These are phyloP conservation scores for fruit fly (Drosophila melanogaster) DNA, from an alignment of 1,140 invertebrate species.

Conservation along the genomic window DNA sequence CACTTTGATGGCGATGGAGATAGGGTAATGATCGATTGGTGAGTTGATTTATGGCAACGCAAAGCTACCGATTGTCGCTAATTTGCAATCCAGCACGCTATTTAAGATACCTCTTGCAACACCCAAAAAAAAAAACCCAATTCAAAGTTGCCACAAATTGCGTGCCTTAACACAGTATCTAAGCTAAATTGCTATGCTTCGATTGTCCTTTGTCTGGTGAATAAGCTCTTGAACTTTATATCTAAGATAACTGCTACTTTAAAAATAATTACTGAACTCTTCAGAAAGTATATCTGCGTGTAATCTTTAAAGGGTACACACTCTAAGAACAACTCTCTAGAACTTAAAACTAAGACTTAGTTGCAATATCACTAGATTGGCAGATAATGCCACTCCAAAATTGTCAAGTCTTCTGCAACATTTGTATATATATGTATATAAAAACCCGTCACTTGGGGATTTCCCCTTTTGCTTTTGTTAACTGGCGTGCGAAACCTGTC, in stretches of 20 bases:
- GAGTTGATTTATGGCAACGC: constrained; percentile 45
- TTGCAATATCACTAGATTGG: too few species aligned
- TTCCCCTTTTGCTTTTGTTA: constrained; percentile 5
- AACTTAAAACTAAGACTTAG: too few species aligned
- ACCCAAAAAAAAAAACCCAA: not conserved
- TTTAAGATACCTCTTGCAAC: not conserved
- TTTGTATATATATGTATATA: not conserved
- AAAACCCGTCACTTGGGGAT: not conserved
- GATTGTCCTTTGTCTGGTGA: not conserved
- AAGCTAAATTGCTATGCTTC: constrained; percentile 11
- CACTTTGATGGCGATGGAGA: not conserved
- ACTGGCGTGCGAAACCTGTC: constrained; percentile 37
- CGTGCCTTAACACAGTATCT: constrained; percentile 8
- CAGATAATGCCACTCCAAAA: too few species aligned
- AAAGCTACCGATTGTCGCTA: constrained; percentile 8
- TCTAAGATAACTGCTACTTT: too few species aligned
- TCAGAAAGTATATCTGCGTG: too few species aligned
- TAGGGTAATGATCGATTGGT: constrained; percentile 47
- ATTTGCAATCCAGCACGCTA: constrained; percentile 52
- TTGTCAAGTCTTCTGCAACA: not conserved
- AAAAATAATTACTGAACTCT: too few species aligned
- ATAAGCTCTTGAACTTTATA: too few species aligned
- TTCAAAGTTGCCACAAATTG: constrained; percentile 10
- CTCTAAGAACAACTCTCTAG: too few species aligned
- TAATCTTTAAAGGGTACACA: too few species aligned